Conservation (phyloP, 2,797 vertebrate species). For the Anableps anableps region DNA sequence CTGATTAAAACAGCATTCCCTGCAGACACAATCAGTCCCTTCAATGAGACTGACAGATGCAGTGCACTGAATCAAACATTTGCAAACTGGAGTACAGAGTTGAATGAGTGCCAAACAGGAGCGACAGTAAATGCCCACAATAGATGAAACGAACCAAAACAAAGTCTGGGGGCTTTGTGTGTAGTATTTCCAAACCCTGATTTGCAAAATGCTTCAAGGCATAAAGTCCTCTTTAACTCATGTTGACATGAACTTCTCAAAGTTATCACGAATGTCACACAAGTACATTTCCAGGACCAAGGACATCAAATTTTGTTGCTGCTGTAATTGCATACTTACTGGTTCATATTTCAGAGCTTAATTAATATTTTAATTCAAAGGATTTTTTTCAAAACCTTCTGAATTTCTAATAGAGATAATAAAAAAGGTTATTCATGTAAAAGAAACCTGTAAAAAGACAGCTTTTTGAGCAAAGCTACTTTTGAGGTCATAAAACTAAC, state of each 20-base stretch:
- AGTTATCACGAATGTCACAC: not conserved
- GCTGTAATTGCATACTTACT: not conserved
- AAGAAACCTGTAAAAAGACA: not conserved
- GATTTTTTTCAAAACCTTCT: not conserved
- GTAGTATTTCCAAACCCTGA: not conserved
- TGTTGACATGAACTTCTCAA: not conserved
- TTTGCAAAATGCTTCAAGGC: not conserved
- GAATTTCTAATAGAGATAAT: no score
- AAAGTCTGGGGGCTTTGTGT: not conserved
- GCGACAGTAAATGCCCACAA: not conserved
- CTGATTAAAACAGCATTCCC: not conserved
- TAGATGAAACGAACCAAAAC: not conserved
- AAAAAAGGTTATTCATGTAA: not conserved
- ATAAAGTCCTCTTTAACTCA: not conserved
- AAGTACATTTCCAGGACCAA: not conserved
- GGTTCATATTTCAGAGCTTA: not conserved
- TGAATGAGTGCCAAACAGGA: not conserved
- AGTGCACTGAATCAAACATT: not conserved
- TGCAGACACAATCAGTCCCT: not conserved
- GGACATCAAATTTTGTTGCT: not conserved
- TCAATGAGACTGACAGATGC: constrained; percentile 6
- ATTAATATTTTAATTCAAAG: not conserved
- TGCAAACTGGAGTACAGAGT: not conserved
- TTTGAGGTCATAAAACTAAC: not conserved
- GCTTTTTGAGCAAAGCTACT: not conserved